Conservation (phyloP, 2,113 vertebrate species). For the Paradoxurus hermaphroditus region DNA sequence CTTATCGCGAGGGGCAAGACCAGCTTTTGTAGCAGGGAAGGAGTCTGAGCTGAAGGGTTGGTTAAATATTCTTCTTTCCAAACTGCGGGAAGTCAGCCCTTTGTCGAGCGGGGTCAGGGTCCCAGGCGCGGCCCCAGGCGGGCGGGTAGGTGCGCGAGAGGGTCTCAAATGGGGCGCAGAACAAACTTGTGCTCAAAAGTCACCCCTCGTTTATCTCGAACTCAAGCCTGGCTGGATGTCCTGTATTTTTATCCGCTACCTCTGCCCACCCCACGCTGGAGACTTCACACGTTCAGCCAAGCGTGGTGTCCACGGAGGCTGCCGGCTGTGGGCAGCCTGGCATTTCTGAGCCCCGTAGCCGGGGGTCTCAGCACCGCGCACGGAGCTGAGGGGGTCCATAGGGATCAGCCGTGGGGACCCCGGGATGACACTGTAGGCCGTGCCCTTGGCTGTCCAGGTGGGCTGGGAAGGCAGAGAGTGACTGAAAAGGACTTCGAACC, state of each 20-base stretch:
- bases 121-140: neutral
- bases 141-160: accelerated
- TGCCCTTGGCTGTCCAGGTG: accelerated
- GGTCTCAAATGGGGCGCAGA: accelerated
- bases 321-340: accelerated
- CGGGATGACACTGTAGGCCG: neutral
- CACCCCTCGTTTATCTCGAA: accelerated
- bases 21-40: too few species aligned
- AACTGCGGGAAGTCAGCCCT: accelerated
- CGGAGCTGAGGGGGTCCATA: too few species aligned
- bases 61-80: neutral
- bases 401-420: neutral
- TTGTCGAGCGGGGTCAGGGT: neutral
- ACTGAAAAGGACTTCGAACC: accelerated
- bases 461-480: neutral
- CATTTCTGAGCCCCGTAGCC: accelerated
- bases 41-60: neutral
- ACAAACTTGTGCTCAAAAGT: accelerated
- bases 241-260: too few species aligned
- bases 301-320: accelerated
- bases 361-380: accelerated
- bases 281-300: accelerated
- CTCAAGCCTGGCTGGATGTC: accelerated
- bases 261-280: accelerated
- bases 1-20: accelerated